Evolutionary conservation across 2,797 vertebrate genomes (phyloP).

Genomic region (Enteromius fasciolatus): DNA sequence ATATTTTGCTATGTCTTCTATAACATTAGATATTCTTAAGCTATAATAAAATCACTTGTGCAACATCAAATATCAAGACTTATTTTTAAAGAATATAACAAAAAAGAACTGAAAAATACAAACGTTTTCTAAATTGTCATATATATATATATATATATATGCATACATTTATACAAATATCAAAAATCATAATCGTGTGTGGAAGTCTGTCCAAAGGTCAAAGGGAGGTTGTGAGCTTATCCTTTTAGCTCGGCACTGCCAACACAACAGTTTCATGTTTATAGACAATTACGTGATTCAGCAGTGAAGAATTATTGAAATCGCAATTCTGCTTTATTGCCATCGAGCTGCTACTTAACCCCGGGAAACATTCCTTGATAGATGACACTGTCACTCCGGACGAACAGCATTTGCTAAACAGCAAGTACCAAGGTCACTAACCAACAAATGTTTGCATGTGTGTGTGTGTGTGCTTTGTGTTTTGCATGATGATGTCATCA

Average conservation of each 20-base stretch:
- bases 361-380: conserved; percentile 17
- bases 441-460: neutral
- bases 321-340: conserved; percentile 14
- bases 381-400: conserved; percentile 16
- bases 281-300: conserved; percentile 15
- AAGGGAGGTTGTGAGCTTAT: neutral
- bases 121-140: too few relatives aligned
- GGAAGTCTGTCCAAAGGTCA: neutral
- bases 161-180: neutral
- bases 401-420: conserved; percentile 8
- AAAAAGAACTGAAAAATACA: too few relatives aligned
- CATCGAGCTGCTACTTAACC: conserved; percentile 5
- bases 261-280: conserved; percentile 1
- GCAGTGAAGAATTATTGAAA: conserved; percentile 9
- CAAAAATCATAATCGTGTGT: neutral
- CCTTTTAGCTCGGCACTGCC: neutral
- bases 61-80: neutral
- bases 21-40: too few relatives aligned
- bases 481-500: conserved; percentile 21
- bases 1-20: neutral
- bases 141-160: too few relatives aligned
- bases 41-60: neutral
- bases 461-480: neutral
- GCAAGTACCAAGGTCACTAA: conserved; percentile 9
- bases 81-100: too few relatives aligned